phyloP scores from a whole-genome alignment of 2,888 invertebrate species.

The Amitus sp. region DNA sequence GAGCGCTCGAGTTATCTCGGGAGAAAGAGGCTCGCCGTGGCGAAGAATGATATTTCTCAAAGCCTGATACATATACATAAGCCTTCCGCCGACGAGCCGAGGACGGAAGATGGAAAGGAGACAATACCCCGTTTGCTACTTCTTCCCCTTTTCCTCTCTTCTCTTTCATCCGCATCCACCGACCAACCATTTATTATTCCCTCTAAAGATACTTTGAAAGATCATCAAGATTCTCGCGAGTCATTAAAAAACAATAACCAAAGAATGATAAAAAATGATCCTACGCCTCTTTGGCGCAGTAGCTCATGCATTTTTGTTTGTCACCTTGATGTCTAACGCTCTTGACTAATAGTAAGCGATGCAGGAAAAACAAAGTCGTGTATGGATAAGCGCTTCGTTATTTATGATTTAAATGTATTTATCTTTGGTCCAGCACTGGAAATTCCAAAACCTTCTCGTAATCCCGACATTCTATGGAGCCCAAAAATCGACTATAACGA shows the following conservation, averaged over 20 bases:
- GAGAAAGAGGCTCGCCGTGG: conserved; percentile 27
- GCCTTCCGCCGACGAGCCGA: conserved; percentile 14
- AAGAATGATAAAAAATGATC: conserved; percentile 11
- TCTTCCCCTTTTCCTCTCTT: background rate
- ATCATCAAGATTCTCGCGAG: conserved; percentile 49
- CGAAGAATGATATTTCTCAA: conserved; percentile 50
- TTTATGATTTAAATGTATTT: too few relatives aligned
- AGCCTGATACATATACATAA: conserved; percentile 45
- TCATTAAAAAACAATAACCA: conserved; percentile 49
- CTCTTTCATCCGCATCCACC: conserved; percentile 11
- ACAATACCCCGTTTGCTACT: conserved; percentile 18
- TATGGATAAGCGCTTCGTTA: too few relatives aligned
- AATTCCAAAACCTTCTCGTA: too few relatives aligned
- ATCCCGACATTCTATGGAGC: too few relatives aligned
- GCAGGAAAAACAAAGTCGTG: too few relatives aligned
- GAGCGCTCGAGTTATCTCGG: conserved; percentile 38
- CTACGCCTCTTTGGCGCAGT: background rate
- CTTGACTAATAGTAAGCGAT: too few relatives aligned
- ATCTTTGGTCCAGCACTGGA: too few relatives aligned
- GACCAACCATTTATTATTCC: conserved; percentile 53
- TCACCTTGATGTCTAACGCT: background rate
- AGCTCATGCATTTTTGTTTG: background rate
- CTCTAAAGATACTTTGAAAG: conserved; percentile 36
- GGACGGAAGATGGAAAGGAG: conserved; percentile 25
- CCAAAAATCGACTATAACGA: too few relatives aligned